Evolutionary conservation across 1,140 invertebrate genomes (phyloP), one percentile per base, ranked within the genome.

Genomic region (Hylaeus anthracinus): DNA sequence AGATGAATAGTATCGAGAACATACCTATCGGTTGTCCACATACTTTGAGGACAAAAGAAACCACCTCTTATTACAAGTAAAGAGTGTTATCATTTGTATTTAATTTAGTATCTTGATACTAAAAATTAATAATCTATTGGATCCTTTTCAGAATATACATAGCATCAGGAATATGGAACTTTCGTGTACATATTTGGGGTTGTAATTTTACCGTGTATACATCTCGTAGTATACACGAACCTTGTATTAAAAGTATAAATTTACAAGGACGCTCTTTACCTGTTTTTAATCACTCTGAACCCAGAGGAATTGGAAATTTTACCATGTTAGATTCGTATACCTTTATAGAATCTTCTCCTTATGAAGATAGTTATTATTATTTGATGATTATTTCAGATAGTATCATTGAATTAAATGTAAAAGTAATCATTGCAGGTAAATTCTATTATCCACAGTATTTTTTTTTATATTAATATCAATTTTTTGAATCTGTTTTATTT

Each of bases 361-460:
- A 88, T 77, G 92, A 94, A 81, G 94, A 95, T 83, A 91, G 91
- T 66, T 95, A 94, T 90, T 95, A 95, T 86, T 95, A 95, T 90
- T 86, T 95, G 61, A 86, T 94, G 81, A 89, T 95, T 51, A 89
- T 94, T 53, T 92, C 94, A 5, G 91, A 91, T 77, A 93, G 91
- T 72, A 87, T 92, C 45, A 92, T 94, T 67, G 86, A 90, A 45
- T 94, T 94, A 75, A 93, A 92, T 69, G 79, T 94, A 41, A 90
- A 92, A 78, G 90, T 95, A 70, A 89, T 84, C 5, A 89, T 88
- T 37, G 89, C 88, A 84, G 94, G 94, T 95, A 86, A 87, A 78
- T 67, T 74, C 61, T 12, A 39, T 70, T n/a, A 55, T 37, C 14
- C 3, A 6, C 14, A 53, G 1, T 26, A 9, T 39, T 39, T 58